Evolutionary conservation across 2,888 invertebrate species (phyloP), one percentile per base, ranked within the genome.

Genomic region (Nyleta sp.): DNA sequence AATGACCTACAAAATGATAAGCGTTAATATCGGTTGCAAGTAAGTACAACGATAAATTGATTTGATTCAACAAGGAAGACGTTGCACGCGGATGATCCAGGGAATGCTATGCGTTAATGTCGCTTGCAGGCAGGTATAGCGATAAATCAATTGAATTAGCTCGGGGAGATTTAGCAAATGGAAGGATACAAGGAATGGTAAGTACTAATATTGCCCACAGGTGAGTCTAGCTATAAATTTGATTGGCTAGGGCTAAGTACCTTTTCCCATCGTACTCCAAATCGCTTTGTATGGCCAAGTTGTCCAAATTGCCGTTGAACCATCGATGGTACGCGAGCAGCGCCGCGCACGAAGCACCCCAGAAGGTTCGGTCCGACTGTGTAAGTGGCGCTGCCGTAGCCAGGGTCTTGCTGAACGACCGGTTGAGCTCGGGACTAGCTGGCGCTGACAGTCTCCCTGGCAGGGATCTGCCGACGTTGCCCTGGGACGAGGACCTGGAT

Each of bases 251-350:
- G 7, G 28, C 4, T 6, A 28, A 4, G 44, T 72, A 90, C 91
- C 91, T 88, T 65, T 89, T 90, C 0, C 78, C 86, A 48, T 90
- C 90, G 71, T 88, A 90, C 7, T 87, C 84, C 38, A 90, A 84
- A 44, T 88, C 86, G 68, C 81, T 81, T 50, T 84, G 81, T 17
- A 82, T 80, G 2, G 84, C 85, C 50, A 83, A 65, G 71, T 89
- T 88, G 44, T 89, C 88, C 6, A 87, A 78, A 48, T 84, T 86
- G 70, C 83, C 81, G 80, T 92, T 92, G 78, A 92, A 92, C 92
- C 92, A 93, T 59, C 92, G 92, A 83, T 89, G 91, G 87, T 88
- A 89, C 13, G 88, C 90, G 3, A 90, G 84, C 20, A 90, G 65
- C 0, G 89, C 83, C 2, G 90, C 89, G 65, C 89, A 90, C 0